Evolutionary conservation across 1,140 invertebrate genomes (phyloP).

Genomic region (Paracyclopina nana): DNA sequence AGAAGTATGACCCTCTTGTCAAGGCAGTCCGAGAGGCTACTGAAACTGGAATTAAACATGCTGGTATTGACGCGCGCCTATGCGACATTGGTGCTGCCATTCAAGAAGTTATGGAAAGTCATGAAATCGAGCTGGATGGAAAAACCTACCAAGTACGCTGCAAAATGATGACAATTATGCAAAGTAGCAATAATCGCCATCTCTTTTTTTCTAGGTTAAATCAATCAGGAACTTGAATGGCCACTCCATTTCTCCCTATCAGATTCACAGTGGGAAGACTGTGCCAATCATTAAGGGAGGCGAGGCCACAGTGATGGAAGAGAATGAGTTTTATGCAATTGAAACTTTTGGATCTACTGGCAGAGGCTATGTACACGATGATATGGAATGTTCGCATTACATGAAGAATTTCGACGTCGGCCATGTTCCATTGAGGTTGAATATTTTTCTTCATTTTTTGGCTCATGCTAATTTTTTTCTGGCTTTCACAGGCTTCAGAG

Average conservation of each 20-base stretch:
- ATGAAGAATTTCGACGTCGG: constrained; percentile 97
- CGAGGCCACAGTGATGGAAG: constrained; percentile 92
- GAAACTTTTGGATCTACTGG: constrained; percentile 99
- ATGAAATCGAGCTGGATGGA: constrained; percentile 93
- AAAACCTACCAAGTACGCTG: constrained; percentile 86
- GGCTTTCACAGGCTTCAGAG: constrained; percentile 43
- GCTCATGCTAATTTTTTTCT: constrained; percentile 12
- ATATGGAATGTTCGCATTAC: constrained; percentile 98
- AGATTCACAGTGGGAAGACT: constrained; percentile 96
- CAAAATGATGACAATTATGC: constrained; percentile 21
- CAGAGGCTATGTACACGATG: constrained; percentile 47
- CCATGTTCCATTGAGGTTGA: constrained; percentile 58
- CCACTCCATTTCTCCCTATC: constrained; percentile 90
- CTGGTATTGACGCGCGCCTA: constrained; percentile 89
- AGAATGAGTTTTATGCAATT: constrained; percentile 97
- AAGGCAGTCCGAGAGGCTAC: constrained; percentile 68
- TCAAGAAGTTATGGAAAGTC: constrained; percentile 98
- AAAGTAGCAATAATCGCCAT: background rate
- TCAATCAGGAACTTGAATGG: constrained; percentile 96
- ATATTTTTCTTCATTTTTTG: too few relatives aligned
- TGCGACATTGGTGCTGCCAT: constrained; percentile 95
- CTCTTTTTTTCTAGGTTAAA: too few relatives aligned
- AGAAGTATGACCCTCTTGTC: constrained; percentile 83
- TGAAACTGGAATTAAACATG: constrained; percentile 31
- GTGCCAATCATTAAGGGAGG: constrained; percentile 99